Percentiles rank a stretch among this genome's conserved stretches.
These are phyloP conservation scores for Myathropa florea DNA, from an alignment of 2,888 invertebrate species.

Conservation along the genomic window DNA sequence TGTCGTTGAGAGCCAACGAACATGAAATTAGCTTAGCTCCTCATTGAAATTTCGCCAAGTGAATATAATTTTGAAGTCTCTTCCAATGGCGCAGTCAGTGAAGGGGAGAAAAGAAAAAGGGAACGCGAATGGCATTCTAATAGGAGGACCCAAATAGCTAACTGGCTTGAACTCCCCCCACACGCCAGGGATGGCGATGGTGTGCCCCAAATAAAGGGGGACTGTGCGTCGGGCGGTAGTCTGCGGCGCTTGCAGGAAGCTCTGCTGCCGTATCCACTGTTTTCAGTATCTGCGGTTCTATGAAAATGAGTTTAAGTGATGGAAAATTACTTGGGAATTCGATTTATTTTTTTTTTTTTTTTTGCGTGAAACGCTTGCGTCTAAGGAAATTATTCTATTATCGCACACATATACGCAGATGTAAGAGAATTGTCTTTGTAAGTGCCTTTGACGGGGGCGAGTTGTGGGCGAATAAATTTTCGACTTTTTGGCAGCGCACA, in stretches of 20 bases:
- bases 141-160: conserved; percentile 1
- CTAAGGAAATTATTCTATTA: conserved; percentile 52
- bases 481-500: not conserved
- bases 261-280: not conserved
- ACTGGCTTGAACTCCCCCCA: not conserved
- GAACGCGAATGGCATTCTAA: conserved; percentile 42
- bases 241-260: not conserved
- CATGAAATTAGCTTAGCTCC: conserved; percentile 50
- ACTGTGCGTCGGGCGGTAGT: not conserved
- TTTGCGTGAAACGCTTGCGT: conserved; percentile 27
- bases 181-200: not conserved
- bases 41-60: conserved; percentile 52
- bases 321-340: conserved; percentile 72
- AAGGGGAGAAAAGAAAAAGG: not conserved
- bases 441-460: not conserved
- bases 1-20: conserved; percentile 30
- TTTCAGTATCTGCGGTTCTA: conserved; percentile 49
- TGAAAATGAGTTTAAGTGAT: conserved; percentile 71
- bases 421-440: not conserved
- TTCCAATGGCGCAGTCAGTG: conserved; percentile 17
- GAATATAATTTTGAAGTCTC: conserved; percentile 49
- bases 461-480: not conserved
- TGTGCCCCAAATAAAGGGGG: not conserved
- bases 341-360: conserved; percentile 58
- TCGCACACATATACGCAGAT: conserved; percentile 2